A percentile compares a stretch with the other conserved stretches of the same genome.
Evolutionary conservation across 2,113 vertebrate species (phyloP).

Genomic region (Actinemys pallida): DNA sequence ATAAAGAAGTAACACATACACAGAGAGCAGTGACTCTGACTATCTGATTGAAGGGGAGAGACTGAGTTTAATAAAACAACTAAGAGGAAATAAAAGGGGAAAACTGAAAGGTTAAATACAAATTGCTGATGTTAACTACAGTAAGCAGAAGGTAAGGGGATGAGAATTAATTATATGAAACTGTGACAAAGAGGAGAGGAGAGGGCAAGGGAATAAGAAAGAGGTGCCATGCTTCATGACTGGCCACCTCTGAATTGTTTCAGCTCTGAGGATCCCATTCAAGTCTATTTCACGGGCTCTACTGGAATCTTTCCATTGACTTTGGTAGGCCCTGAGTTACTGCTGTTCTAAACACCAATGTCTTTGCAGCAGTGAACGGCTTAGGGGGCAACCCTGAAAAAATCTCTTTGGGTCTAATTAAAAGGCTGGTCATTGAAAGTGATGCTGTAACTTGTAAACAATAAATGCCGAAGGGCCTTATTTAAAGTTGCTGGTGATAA

Average conservation of each 20-base stretch:
- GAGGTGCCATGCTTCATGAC: neutral
- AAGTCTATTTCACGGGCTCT: neutral
- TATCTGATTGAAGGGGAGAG: neutral
- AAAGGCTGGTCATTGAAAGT: neutral
- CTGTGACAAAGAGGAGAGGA: neutral
- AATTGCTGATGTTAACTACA: neutral
- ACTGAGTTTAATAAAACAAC: neutral
- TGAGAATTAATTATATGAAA: neutral
- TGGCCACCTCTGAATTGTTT: neutral
- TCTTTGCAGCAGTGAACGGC: neutral
- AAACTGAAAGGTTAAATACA: neutral
- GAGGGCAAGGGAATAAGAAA: neutral
- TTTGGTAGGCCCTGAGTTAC: neutral
- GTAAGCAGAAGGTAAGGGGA: neutral
- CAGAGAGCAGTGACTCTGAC: neutral
- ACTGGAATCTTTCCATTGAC: neutral
- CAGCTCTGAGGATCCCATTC: neutral
- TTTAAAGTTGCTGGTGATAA: neutral
- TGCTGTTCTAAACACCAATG: neutral
- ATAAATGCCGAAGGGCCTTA: neutral
- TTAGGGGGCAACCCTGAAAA: neutral
- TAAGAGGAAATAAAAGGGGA: neutral
- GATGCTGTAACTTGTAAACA: neutral
- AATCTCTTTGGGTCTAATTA: neutral
- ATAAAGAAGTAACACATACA: neutral